Evolutionary conservation across 2,113 vertebrate species (phyloP).

Genomic region (Bubo blakistoni): DNA sequence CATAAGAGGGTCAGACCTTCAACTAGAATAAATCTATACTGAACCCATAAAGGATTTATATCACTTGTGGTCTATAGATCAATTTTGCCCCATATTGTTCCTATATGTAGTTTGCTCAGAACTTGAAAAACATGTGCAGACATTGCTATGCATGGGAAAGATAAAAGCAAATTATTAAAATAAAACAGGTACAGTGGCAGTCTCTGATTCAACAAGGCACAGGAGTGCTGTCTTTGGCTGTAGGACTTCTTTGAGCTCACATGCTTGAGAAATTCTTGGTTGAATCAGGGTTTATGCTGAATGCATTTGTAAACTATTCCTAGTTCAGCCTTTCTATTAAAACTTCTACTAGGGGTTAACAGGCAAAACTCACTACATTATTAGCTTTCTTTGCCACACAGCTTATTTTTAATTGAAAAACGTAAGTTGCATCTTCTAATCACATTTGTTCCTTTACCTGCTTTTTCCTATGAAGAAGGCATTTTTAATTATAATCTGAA

Average conservation of each 20-base stretch:
- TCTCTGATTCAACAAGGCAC: background rate
- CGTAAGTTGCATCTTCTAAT: background rate
- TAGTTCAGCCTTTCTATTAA: background rate
- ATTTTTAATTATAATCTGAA: background rate
- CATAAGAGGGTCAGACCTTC: constrained; percentile 7
- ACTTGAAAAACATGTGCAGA: background rate
- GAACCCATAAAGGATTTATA: background rate
- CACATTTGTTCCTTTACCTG: background rate
- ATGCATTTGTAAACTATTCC: background rate
- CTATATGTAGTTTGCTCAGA: background rate
- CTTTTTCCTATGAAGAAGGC: background rate
- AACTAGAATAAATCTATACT: background rate
- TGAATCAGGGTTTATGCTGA: background rate
- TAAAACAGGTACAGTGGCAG: background rate
- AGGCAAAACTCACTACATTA: background rate
- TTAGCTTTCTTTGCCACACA: background rate
- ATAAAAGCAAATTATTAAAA: background rate
- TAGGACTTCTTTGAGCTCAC: background rate
- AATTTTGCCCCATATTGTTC: background rate
- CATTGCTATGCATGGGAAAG: background rate
- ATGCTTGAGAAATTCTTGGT: background rate
- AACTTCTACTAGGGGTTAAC: background rate
- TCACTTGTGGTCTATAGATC: background rate
- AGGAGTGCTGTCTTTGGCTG: background rate
- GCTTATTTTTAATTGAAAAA: background rate